phyloP scores from a whole-genome alignment of 64 coral and sea anemone species.

The Porites lutea region DNA sequence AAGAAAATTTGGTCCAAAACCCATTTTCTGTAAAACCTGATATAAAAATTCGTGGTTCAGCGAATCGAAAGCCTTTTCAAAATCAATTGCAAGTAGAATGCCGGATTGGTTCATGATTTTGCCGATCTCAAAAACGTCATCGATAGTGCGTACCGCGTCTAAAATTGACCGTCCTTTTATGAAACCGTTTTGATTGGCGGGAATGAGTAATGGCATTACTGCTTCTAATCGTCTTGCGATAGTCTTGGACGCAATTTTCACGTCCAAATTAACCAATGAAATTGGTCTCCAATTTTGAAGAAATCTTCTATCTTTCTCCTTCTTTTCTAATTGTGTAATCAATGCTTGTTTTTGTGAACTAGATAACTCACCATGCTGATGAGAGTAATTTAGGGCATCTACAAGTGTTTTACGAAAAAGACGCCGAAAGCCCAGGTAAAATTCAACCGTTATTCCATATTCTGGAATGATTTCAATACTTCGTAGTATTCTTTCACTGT shows the following conservation, averaged over 20 bases:
- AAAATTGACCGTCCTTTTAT: not conserved
- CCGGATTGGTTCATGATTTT: not conserved
- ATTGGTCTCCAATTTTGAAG: constrained; percentile 3
- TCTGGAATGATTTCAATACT: not conserved
- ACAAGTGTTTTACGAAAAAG: not conserved
- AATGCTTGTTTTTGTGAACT: constrained; percentile 7
- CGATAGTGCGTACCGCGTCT: not conserved
- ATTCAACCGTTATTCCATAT: not conserved
- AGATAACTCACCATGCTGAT: not conserved
- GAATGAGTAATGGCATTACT: too few relatives aligned
- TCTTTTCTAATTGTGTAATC: not conserved
- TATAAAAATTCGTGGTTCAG: not conserved
- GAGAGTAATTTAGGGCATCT: not conserved
- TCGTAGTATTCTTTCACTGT: not conserved
- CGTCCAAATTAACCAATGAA: constrained; percentile 3
- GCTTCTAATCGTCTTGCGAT: not conserved
- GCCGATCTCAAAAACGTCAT: not conserved
- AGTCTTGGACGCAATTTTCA: constrained; percentile 8
- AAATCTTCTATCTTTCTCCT: constrained; percentile 1
- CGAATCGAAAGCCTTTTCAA: not conserved
- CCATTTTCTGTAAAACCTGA: not conserved
- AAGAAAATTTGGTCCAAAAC: not conserved
- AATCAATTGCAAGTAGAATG: not conserved
- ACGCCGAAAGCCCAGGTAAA: not conserved
- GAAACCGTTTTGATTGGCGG: not conserved